phyloP scores from a whole-genome alignment of 2,797 vertebrate genomes.

The Alcedo quadribrachys region DNA sequence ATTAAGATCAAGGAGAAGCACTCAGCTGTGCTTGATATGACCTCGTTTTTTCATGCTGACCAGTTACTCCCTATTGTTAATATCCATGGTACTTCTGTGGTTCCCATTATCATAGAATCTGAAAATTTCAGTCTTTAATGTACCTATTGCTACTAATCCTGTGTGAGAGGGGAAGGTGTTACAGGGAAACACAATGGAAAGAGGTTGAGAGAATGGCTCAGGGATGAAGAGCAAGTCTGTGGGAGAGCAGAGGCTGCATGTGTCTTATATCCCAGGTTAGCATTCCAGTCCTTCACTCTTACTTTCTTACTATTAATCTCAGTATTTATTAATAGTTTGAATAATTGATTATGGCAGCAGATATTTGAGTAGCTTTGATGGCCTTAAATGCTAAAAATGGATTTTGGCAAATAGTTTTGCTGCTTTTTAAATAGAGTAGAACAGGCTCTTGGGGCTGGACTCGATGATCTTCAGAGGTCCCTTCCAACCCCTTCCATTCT shows the following conservation, averaged over 20 bases:
- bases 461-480: too few relatives aligned
- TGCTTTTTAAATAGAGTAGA: not conserved
- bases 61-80: not conserved
- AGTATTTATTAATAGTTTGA: not conserved
- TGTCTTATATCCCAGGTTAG: not conserved
- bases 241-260: not conserved
- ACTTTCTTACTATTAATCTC: not conserved
- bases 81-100: not conserved
- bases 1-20: slow-evolving; percentile 21
- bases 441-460: not conserved
- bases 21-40: not conserved
- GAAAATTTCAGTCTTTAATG: slow-evolving; percentile 13
- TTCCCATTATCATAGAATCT: not conserved
- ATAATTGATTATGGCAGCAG: not conserved
- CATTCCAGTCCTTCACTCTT: not conserved
- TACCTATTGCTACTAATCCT: not conserved
- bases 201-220: not conserved
- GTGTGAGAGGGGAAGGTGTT: not conserved
- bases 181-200: not conserved
- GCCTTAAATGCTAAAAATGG: not conserved
- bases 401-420: not conserved
- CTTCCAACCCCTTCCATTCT: too few relatives aligned
- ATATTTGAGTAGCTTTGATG: not conserved
- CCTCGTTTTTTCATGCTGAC: not conserved
- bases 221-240: not conserved